Evolutionary conservation across 2,888 invertebrate genomes (phyloP).

Genomic region (Perizoma flavofasciatum): DNA sequence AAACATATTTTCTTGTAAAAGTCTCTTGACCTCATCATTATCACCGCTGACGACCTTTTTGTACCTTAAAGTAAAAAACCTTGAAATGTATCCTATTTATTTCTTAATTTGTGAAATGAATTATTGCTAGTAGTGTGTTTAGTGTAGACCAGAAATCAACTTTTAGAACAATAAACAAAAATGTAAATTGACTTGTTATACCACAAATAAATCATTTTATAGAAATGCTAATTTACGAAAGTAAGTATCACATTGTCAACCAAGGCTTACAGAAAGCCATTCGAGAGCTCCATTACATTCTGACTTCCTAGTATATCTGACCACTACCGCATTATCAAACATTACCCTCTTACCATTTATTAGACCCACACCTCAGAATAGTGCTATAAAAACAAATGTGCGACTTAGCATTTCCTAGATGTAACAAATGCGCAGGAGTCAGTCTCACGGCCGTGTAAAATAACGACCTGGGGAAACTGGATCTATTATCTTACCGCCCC

Average conservation of each 20-base stretch:
- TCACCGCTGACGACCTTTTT: too few relatives aligned
- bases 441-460: constrained; percentile 44
- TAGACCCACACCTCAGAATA: constrained; percentile 16
- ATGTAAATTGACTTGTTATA: too few relatives aligned
- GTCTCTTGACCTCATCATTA: too few relatives aligned
- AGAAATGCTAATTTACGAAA: not conserved
- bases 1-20: constrained; percentile 2
- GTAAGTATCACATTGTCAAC: not conserved
- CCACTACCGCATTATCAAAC: constrained; percentile 15
- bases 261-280: not conserved
- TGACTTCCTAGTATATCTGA: constrained; percentile 16
- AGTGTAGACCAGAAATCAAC: too few relatives aligned
- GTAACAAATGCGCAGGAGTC: constrained; percentile 46
- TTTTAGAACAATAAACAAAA: too few relatives aligned
- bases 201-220: too few relatives aligned
- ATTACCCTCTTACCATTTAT: constrained; percentile 19
- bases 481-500: not conserved
- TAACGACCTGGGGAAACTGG: constrained; percentile 47
- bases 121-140: too few relatives aligned
- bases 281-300: constrained; percentile 4
- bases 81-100: too few relatives aligned
- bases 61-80: too few relatives aligned
- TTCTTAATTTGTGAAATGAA: too few relatives aligned
- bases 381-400: constrained; percentile 53
- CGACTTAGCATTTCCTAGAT: constrained; percentile 51